Percentiles rank a stretch among this genome's conserved stretches.
These are phyloP conservation scores for Ondatra zibethicus DNA, from an alignment of 2,113 vertebrate species.

Conservation along the genomic window DNA sequence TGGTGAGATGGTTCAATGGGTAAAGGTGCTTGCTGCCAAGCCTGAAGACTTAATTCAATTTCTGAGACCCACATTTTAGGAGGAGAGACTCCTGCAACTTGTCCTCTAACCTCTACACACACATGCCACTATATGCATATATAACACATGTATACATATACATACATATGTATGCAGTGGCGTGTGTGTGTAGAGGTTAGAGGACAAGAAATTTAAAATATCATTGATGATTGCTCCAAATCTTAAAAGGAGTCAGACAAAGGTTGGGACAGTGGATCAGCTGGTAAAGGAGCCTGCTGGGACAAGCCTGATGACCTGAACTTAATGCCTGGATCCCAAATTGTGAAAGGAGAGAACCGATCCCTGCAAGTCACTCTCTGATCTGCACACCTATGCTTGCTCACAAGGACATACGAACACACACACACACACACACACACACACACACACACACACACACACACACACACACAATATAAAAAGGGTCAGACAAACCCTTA, in stretches of 20 bases:
- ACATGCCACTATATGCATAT: not conserved
- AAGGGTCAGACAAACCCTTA: not conserved
- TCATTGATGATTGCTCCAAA: not conserved
- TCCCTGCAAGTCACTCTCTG: not conserved
- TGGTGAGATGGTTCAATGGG: not conserved
- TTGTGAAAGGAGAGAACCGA: no score
- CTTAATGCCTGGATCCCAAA: not conserved
- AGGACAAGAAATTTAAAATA: constrained; percentile 42
- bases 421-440: not conserved
- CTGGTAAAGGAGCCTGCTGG: no score
- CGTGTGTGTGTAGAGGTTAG: no score
- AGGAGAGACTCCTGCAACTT: not conserved
- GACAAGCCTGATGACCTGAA: not conserved
- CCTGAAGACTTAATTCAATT: not conserved
- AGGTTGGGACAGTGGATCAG: not conserved
- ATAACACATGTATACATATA: no score
- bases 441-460: not conserved
- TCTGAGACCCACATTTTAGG: not conserved
- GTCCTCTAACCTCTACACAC: not conserved
- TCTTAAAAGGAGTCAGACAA: constrained; percentile 35
- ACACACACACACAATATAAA: not conserved
- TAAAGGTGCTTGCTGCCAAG: not conserved
- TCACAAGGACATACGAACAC: no score
- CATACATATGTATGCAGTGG: no score
- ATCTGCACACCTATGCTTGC: not conserved